Evolutionary conservation across 2,113 vertebrate genomes (phyloP).

Genomic region (Ursus arctos): DNA sequence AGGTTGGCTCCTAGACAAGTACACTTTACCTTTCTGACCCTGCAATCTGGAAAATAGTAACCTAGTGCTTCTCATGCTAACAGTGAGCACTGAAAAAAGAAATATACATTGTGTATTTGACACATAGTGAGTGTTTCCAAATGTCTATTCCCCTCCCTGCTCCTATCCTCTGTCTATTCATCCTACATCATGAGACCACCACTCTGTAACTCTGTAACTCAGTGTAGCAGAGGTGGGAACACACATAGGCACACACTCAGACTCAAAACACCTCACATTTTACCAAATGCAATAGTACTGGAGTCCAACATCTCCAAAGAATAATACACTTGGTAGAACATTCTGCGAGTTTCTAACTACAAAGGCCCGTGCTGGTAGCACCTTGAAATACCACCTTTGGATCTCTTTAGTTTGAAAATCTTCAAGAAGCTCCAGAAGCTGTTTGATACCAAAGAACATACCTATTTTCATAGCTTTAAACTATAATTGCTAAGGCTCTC

Average conservation of each 20-base stretch:
- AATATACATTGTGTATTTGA: not conserved
- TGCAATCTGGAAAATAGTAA: not conserved
- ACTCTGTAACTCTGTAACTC: not conserved
- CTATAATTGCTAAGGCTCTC: slow-evolving; percentile 72
- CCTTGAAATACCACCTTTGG: slow-evolving; percentile 54
- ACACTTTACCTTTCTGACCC: not conserved
- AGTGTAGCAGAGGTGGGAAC: not conserved
- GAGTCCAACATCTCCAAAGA: slow-evolving; percentile 10
- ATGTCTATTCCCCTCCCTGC: not conserved
- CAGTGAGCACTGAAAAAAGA: not conserved
- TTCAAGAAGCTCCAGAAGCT: slow-evolving; percentile 75
- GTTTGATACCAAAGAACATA: slow-evolving; percentile 75
- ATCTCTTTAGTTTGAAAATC: slow-evolving; percentile 71
- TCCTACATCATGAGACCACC: not conserved
- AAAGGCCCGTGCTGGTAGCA: slow-evolving; percentile 33
- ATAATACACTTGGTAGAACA: slow-evolving; percentile 15
- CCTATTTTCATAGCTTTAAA: slow-evolving; percentile 73
- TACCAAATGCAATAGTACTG: not conserved
- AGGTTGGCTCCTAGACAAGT: not conserved
- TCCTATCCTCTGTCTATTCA: not conserved
- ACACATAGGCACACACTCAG: not conserved
- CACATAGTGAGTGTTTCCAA: not conserved
- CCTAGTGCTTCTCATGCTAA: not conserved
- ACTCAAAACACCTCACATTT: not conserved
- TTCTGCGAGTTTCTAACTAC: slow-evolving; percentile 48